Base-by-base conservation (phyloP, 2,888 invertebrate genomes). In the Idaea straminata region DNA sequence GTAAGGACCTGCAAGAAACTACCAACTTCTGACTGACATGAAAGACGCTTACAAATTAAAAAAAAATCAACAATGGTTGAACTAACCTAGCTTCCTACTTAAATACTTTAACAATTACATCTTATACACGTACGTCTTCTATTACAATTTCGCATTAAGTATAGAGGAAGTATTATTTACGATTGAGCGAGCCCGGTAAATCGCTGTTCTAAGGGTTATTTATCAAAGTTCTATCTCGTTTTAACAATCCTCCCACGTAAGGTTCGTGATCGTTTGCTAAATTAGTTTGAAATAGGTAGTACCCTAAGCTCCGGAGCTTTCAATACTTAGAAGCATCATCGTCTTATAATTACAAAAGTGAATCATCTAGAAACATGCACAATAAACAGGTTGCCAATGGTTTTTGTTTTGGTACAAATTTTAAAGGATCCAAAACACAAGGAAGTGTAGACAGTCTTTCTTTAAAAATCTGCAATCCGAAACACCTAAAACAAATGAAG, bases 121-220 rank as follows among this genome's bases (percentile, higher is more conserved):
- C 36, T 2, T 1, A 10, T 47, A 13, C 6, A 47, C 13, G 47
- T 47, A 13, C 47, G 10, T 47, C 47, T 47, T 13, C 47, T 47
- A 13, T 25, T 47, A 47, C 3, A 47, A 47, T 47, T 47, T 47
- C 5, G 47, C 47, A 47, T 7, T 47, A 10, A 47, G 47, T 47
- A 47, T 47, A 47, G 47, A 47, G 47, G 47, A 47, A 47, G 47
- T 47, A 47, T 47, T 47, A 47, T 47, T 47, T 47, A 47, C 47
- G 47, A 47, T 7, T 47, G 47, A 47, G 47, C 47, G 47, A 47
- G 47, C 47, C 47, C 47, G 47, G 47, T 47, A 47, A 47, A 47
- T 47, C 47, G 47, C 47, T 47, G 47, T 47, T 47, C 47, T 47
- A 47, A 47, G 47, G 47, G 47, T 47, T 47, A 47, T 47, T 47